Base-by-base conservation (phyloP, 1,140 invertebrate genomes). In the Papilio dardanus region DNA sequence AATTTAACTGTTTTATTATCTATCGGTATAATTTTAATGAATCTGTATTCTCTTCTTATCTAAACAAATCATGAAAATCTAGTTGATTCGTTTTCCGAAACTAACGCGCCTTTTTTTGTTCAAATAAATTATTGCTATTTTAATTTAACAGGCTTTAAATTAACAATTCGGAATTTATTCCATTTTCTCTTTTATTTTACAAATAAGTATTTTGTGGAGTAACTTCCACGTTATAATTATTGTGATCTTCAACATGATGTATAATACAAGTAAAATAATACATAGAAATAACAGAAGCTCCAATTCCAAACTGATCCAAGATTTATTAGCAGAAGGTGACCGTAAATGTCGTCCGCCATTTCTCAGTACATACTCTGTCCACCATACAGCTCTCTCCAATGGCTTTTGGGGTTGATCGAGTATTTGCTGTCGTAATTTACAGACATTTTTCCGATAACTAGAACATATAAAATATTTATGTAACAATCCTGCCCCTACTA, bases 301-400 rank as follows among this genome's bases (percentile, higher is more conserved):
- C 42, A 46, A 19, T 1, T 46, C 42, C 5, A 19, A 46, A 46
- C n/a, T 46, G 4, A 46, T 46, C 42, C 42, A 46, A 46, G 42
- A 46, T 46, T 7, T 46, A n/a, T 19, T 46, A n/a, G 42, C 42
- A 46, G 42, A 5, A 42, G 66, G 66, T 12, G 66, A 33, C 21
- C 86, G 91, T 7, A 96, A 79, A 82, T 95, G 94, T 14, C 83
- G 83, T 42, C 94, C 94, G 74, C 94, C 88, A 77, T 90, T 81
- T 2, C 94, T 76, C 10, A 94, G 78, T 5, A 94, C 85, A 78
- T 94, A 90, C 80, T 94, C 94, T 0, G 90, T 89, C 89, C 94
- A 94, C 90, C 94, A 93, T 12, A 94, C 81, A 1, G 91, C 94
- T 58, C 86, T 76, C 35, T 94, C 88, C 21, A 94, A 69, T 0